Base-by-base conservation (phyloP, 2,797 vertebrate genomes). In the Australoheros facetus region DNA sequence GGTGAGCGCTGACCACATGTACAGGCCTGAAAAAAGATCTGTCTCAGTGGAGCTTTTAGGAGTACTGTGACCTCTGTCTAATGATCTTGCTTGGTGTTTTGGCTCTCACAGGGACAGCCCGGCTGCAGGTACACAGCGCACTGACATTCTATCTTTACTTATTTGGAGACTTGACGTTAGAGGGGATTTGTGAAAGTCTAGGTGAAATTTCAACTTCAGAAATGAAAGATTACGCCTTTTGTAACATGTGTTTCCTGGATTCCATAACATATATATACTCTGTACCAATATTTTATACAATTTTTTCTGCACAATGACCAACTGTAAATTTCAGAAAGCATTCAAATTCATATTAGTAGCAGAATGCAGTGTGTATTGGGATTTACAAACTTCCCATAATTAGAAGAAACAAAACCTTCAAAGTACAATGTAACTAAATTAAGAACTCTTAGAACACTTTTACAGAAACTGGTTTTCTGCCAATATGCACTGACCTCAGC, bases 401-500 rank as follows among this genome's bases (percentile, higher is more conserved):
- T 13, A 48, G 16, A 66, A 48, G 12, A 48, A n/a, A 75, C 30
- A 42, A 30, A 64, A n/a, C 32, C 16, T 75, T 7, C 23, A 30
- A 28, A 16, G 42, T 14, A 45, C 39, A 66, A 6, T 66, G 28
- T 66, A 66, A 48, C 39, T 48, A 12, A 66, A 48, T 9, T 48
- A 66, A 53, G 45, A 66, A 28, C 9, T 2, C 57, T 66, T 64
- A 28, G 21, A 64, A 23, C 30, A 32, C 32, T 8, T 7, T 66
- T 64, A 28, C 60, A 0, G 3, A 48, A 69, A 13, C 16, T 48
- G 9, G 23, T 26, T 28, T 48, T 16, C 0, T 1, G 42, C 42
- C 19, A 30, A 69, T 1, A 30, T 69, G 17, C 16, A 30, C 19
- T 51, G 64, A 69, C 42, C 64, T 51, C 4, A 0, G 45, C 26